These are phyloP conservation scores for Microctenopoma lineatum DNA, from an alignment of 2,797 vertebrate species.

Conservation along the genomic window DNA sequence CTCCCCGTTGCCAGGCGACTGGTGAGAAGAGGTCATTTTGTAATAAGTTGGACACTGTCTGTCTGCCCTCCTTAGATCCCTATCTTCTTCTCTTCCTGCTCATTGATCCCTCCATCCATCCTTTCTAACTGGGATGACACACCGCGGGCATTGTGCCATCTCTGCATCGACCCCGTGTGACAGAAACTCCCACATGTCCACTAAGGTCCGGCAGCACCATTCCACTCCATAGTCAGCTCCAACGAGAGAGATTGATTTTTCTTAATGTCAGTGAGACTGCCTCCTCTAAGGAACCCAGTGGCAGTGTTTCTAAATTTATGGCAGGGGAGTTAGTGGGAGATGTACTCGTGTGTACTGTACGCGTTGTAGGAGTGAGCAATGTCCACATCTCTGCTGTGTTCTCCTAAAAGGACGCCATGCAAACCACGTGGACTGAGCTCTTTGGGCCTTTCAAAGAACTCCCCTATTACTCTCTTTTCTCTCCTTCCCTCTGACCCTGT, in stretches of 20 bases:
- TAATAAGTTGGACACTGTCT: slow-evolving; percentile 74
- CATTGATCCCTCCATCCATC: slow-evolving; percentile 60
- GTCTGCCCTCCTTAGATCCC: slow-evolving; percentile 52
- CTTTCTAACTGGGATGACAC: slow-evolving; percentile 54
- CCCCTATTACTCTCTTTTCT: slow-evolving; percentile 38
- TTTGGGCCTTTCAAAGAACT: slow-evolving; percentile 42
- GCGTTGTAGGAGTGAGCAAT: slow-evolving; percentile 17
- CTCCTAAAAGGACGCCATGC: slow-evolving; percentile 49
- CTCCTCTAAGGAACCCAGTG: slow-evolving; percentile 45
- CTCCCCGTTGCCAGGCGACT: slow-evolving; percentile 71
- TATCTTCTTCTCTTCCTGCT: slow-evolving; percentile 47
- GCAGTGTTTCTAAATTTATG: slow-evolving; percentile 67
- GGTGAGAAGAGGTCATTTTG: slow-evolving; percentile 73
- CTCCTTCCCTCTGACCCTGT: slow-evolving; percentile 51
- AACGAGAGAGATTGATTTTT: slow-evolving; percentile 69
- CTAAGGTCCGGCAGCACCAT: slow-evolving; percentile 48
- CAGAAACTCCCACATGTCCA: slow-evolving; percentile 68
- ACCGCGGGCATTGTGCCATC: slow-evolving; percentile 68
- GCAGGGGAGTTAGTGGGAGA: slow-evolving; percentile 33
- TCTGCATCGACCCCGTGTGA: slow-evolving; percentile 71
- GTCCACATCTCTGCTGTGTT: slow-evolving; percentile 24
- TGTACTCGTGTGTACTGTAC: slow-evolving; percentile 28
- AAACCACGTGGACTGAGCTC: slow-evolving; percentile 44
- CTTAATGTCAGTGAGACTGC: slow-evolving; percentile 71
- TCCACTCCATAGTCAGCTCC: slow-evolving; percentile 48